Conservation (phyloP, 2,888 invertebrate species). For the Drosophila suboccidentalis region DNA sequence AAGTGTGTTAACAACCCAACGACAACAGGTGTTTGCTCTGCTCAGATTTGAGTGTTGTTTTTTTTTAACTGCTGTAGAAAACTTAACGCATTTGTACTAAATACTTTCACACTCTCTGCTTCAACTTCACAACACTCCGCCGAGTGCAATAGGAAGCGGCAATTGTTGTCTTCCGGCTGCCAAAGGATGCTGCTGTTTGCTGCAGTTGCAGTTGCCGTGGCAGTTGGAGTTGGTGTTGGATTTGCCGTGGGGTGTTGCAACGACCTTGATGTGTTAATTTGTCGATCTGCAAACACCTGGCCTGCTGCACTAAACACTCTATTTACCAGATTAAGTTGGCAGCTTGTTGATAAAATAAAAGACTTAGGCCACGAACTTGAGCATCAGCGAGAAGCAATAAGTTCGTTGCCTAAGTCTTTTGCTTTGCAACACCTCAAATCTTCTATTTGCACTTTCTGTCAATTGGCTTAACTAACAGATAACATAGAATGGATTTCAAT, state of each 20-base stretch:
- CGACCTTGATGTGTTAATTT: slow-evolving; percentile 84
- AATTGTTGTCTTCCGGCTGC: slow-evolving; percentile 70
- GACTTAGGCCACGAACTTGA: slow-evolving; percentile 67
- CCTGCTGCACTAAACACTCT: slow-evolving; percentile 28
- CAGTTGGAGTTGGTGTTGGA: neutral
- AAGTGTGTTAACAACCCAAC: slow-evolving; percentile 34
- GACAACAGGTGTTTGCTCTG: slow-evolving; percentile 73
- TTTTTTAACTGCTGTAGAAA: slow-evolving; percentile 26
- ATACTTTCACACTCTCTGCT: slow-evolving; percentile 70
- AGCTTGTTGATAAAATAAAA: slow-evolving; percentile 36
- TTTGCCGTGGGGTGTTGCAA: slow-evolving; percentile 24
- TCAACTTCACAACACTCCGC: neutral
- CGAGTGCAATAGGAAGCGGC: slow-evolving; percentile 47
- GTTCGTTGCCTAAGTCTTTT: slow-evolving; percentile 14
- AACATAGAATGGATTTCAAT: slow-evolving; percentile 2
- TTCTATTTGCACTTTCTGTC: neutral
- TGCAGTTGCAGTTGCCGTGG: slow-evolving; percentile 14
- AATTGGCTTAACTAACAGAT: neutral
- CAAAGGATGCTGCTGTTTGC: slow-evolving; percentile 55
- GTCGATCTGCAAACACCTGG: slow-evolving; percentile 55
- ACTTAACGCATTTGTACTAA: slow-evolving; percentile 72
- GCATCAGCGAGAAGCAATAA: neutral
- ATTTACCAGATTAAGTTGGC: slow-evolving; percentile 18
- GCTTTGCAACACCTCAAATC: neutral
- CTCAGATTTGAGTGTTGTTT: slow-evolving; percentile 20